These are phyloP conservation scores for Drosophila jambulina DNA, from an alignment of 1,140 invertebrate genomes.

Conservation along the genomic window DNA sequence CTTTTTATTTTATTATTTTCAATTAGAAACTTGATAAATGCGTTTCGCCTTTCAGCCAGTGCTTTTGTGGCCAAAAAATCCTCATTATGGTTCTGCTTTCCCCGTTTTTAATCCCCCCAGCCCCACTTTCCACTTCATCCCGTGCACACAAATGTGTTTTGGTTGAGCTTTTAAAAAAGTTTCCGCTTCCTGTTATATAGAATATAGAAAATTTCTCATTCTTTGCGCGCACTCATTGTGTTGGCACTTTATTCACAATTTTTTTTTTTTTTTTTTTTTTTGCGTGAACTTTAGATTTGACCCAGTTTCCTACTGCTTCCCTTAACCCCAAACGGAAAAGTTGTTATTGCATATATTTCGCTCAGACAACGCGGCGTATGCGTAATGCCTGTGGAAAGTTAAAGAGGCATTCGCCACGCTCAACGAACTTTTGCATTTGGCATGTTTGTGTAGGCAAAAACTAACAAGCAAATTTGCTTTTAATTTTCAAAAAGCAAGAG, in stretches of 20 bases:
- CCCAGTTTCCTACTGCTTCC: constrained; percentile 35
- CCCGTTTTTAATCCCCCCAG: constrained; percentile 49
- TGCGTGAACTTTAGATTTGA: constrained; percentile 44
- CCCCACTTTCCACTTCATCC: constrained; percentile 11
- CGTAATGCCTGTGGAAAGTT: constrained; percentile 59
- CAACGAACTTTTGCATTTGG: constrained; percentile 35
- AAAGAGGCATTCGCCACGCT: constrained; percentile 40
- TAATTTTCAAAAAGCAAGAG: constrained; percentile 51
- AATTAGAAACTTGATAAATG: constrained; percentile 68
- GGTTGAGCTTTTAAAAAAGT: constrained; percentile 52
- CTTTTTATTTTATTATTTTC: constrained; percentile 27
- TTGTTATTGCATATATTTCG: constrained; percentile 23
- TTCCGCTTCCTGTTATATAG: constrained; percentile 48
- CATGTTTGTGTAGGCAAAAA: constrained; percentile 19
- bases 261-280: constrained; percentile 8
- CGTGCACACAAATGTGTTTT: constrained; percentile 37
- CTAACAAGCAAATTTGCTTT: constrained; percentile 72
- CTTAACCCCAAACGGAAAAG: constrained; percentile 17
- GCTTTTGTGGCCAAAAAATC: constrained; percentile 50
- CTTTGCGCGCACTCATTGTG: constrained; percentile 34
- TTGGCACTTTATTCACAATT: constrained; percentile 49
- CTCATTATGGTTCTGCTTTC: constrained; percentile 40
- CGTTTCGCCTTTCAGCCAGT: constrained; percentile 45
- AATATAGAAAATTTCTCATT: constrained; percentile 42
- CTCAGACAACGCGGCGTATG: constrained; percentile 74